Conservation (phyloP, 2,113 vertebrate genomes). For the Geococcyx californianus region DNA sequence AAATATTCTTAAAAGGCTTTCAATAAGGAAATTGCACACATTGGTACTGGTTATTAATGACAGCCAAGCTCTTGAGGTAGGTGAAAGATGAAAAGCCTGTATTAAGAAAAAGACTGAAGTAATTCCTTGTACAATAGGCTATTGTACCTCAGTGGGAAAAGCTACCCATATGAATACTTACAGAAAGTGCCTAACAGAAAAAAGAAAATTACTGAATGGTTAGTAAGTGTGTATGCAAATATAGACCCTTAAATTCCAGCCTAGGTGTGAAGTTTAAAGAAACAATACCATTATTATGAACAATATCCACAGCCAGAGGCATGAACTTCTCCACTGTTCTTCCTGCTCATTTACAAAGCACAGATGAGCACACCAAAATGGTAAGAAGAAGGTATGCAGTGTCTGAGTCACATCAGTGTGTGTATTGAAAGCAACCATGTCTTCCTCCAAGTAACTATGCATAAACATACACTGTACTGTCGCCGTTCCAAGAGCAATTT, state of each 20-base stretch:
- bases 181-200: not conserved
- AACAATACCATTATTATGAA: not conserved
- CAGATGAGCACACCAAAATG: not conserved
- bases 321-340: not conserved
- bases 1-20: not conserved
- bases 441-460: not conserved
- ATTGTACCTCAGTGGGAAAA: not conserved
- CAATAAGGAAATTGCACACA: not conserved
- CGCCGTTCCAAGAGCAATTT: not conserved
- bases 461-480: not conserved
- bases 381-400: not conserved
- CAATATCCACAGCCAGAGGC: not conserved
- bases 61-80: not conserved
- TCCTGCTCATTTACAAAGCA: not conserved
- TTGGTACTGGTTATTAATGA: not conserved
- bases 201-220: not conserved
- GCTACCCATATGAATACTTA: not conserved
- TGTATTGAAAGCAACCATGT: rapidly evolving
- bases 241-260: not conserved
- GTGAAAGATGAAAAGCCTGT: not conserved
- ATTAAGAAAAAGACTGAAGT: not conserved
- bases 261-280: not conserved
- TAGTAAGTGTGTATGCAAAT: not conserved
- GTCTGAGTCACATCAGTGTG: not conserved
- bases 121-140: not conserved